Percentiles rank a stretch among this genome's conserved stretches.
Evolutionary conservation across 2,888 invertebrate genomes (phyloP).

Genomic region (Hypomecis atomaria): DNA sequence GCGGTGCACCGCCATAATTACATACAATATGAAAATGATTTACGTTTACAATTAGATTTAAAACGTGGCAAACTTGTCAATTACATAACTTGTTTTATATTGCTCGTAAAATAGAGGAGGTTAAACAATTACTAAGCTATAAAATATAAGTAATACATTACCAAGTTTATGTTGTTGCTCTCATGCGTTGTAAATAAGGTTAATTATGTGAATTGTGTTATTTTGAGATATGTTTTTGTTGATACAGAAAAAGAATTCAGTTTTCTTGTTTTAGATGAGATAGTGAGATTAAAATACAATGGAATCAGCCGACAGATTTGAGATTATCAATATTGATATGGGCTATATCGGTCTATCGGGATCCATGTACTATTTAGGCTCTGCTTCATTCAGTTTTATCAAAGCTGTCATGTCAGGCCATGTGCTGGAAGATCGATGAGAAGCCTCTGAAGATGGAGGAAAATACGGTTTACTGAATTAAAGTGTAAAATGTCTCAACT

Average conservation of each 20-base stretch:
- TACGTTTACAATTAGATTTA: constrained; percentile 51
- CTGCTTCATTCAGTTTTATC: constrained; percentile 11
- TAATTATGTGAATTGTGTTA: not conserved
- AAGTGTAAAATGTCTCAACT: not conserved
- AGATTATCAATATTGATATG: constrained; percentile 13
- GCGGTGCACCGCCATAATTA: constrained; percentile 47
- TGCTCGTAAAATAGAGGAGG: constrained; percentile 42
- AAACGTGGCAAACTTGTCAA: constrained; percentile 46
- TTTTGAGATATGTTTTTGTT: not conserved
- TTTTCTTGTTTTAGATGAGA: constrained; percentile 7
- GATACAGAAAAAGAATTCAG: not conserved
- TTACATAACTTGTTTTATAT: constrained; percentile 46
- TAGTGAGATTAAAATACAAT: constrained; percentile 18
- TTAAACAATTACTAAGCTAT: constrained; percentile 33
- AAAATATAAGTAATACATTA: constrained; percentile 17
- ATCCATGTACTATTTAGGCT: constrained; percentile 13
- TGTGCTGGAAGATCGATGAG: constrained; percentile 25
- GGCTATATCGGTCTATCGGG: constrained; percentile 10
- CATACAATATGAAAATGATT: constrained; percentile 53
- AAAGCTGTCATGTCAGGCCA: constrained; percentile 3
- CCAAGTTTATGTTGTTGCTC: constrained; percentile 11
- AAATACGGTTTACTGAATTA: constrained; percentile 5
- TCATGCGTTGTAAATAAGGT: not conserved
- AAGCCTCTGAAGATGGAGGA: not conserved
- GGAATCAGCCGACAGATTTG: constrained; percentile 29